phyloP scores from a whole-genome alignment of 2,797 vertebrate genomes.

The Molossus molossus region DNA sequence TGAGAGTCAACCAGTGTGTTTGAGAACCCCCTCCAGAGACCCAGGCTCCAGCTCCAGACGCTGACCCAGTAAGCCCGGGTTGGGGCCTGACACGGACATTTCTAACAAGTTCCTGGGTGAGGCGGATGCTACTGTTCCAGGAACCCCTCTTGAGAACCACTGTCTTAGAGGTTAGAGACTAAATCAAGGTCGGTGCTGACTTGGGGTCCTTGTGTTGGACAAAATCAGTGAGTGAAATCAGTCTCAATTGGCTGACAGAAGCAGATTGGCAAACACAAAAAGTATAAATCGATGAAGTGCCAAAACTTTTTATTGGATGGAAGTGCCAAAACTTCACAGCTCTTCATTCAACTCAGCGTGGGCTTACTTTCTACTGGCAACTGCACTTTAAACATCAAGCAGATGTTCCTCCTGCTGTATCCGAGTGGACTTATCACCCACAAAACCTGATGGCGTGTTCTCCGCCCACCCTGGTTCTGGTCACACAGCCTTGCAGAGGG shows the following conservation, averaged over 20 bases:
- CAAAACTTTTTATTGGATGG: conserved; percentile 73
- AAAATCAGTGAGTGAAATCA: conserved; percentile 49
- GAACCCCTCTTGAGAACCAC: not conserved
- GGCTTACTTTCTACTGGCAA: conserved; percentile 86
- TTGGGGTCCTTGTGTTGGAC: not conserved
- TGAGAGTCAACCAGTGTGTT: not conserved
- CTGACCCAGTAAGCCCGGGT: not conserved
- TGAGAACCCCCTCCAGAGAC: not conserved
- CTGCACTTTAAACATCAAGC: conserved; percentile 89
- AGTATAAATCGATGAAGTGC: not conserved
- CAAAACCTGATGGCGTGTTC: conserved; percentile 53
- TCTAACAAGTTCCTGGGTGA: not conserved
- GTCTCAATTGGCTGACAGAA: not conserved
- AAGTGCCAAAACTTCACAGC: conserved; percentile 82
- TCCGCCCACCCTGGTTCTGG: not conserved
- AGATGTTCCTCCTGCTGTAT: conserved; percentile 78
- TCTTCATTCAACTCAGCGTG: conserved; percentile 84
- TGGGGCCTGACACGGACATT: not conserved
- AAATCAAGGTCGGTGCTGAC: not conserved
- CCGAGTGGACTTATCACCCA: conserved; percentile 78
- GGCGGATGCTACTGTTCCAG: not conserved
- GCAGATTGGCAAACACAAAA: conserved; percentile 63
- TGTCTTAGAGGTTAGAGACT: not conserved
- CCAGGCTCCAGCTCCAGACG: not conserved
- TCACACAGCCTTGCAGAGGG: not conserved